phyloP scores from a whole-genome alignment of 2,797 vertebrate species.

The Crypturellus tataupa region DNA sequence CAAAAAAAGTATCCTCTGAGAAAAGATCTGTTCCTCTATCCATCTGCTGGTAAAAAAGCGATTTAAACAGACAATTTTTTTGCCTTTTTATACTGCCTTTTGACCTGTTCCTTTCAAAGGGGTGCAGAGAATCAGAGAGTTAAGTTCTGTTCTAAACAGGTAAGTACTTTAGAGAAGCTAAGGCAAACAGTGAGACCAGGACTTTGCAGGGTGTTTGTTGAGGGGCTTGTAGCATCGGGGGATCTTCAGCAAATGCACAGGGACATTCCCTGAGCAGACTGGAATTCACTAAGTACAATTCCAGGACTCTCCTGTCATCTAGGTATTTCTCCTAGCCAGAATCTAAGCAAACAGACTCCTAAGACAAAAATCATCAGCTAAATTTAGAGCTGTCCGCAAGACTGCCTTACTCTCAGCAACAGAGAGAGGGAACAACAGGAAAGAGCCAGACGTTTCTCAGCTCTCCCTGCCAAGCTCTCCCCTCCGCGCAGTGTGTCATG shows the following conservation, averaged over 20 bases:
- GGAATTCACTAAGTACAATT: neutral
- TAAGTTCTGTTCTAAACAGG: neutral
- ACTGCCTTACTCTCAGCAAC: neutral
- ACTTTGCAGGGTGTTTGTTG: neutral
- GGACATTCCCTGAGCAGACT: neutral
- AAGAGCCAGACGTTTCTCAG: conserved; percentile 29
- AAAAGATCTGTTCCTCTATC: neutral
- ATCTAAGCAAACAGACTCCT: neutral
- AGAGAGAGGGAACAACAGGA: conserved; percentile 43
- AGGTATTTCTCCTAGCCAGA: neutral
- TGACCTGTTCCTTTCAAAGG: neutral
- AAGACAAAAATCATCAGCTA: conserved; percentile 18
- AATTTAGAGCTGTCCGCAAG: conserved; percentile 27
- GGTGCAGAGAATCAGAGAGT: neutral
- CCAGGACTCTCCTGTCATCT: neutral
- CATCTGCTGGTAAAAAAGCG: neutral
- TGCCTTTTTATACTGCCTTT: neutral
- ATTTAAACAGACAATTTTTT: neutral
- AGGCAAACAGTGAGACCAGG: neutral
- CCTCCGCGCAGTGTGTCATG: neutral
- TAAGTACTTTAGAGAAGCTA: neutral
- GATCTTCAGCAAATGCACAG: neutral
- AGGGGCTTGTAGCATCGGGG: neutral
- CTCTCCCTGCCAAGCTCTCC: conserved; percentile 1
- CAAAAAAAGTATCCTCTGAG: neutral